Base-by-base conservation (phyloP, 1,140 invertebrate genomes). In the Hormaphis cornu region DNA sequence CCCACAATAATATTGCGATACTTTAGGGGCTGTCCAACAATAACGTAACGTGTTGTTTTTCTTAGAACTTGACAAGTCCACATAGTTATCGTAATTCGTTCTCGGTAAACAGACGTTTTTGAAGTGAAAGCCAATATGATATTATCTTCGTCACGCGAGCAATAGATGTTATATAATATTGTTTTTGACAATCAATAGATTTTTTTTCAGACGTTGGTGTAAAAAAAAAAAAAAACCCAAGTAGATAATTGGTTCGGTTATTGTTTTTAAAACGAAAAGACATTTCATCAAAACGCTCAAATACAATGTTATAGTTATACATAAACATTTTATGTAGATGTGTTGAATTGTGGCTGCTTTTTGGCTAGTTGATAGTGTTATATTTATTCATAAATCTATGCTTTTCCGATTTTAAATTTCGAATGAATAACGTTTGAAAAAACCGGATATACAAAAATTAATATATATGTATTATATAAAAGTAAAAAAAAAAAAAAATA, bases 181-280 rank as follows among this genome's bases (percentile, higher is more conserved):
- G 22, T 61, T 61, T 61, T 46, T 48, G 61, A 66, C 61, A 66
- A 66, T 66, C 61, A 66, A 66, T 66, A 46, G 42, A 50, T 66
- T 22, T 24, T 30, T 26, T 63, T 48, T 48, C 40, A 66, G 26
- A 35, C 20, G 61, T 66, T 66, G 48, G 42, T 18, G 30, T 20
- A 35, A 18, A 54, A 10, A 18, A 10, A 33, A 20, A 33, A 8
- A 2, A 53, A 24, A 26, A 33, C 33, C 33, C 9, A 37, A 8
- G 33, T n/a, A n/a, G n/a, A n/a, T n/a, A n/a, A n/a, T n/a, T 20
- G 33, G 12, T 16, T 35, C 33, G 12, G 14, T 56, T 58, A 24
- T 40, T 58, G 24, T 58, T 58, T 24, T 20, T 35, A n/a, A 37
- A 2, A 40, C 53, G 37, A 35, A 37, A 58, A 28, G 22, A 40